phyloP scores from a whole-genome alignment of 2,113 vertebrate genomes.

The Recurvirostra avosetta region DNA sequence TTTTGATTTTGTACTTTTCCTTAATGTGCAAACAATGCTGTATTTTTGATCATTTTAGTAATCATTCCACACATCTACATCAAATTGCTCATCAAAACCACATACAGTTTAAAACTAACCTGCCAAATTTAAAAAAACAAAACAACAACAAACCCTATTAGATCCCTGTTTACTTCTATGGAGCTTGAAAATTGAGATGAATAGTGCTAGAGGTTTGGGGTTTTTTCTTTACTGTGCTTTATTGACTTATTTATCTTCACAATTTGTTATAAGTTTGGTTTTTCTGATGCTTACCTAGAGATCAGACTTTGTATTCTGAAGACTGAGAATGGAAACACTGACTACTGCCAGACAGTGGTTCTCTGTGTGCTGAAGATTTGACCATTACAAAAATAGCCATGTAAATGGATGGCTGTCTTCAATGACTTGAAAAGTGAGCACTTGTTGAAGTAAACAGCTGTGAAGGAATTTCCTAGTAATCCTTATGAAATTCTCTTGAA shows the following conservation, averaged over 20 bases:
- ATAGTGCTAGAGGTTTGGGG: background rate
- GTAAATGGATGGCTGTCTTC: background rate
- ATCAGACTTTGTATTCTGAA: background rate
- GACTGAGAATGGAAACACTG: background rate
- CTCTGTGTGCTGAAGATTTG: background rate
- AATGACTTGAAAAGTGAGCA: background rate
- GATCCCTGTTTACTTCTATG: background rate
- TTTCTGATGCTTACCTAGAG: background rate
- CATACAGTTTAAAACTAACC: background rate
- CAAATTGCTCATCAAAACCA: background rate
- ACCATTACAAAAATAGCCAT: background rate
- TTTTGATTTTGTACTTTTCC: no score
- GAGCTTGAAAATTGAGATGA: background rate
- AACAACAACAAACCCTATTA: background rate
- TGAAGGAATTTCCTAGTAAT: background rate
- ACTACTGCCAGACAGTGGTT: background rate
- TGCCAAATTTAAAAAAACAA: background rate
- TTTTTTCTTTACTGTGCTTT: background rate
- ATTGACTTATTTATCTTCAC: background rate
- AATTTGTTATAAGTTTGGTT: background rate
- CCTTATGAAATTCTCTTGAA: background rate
- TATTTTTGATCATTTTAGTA: no score
- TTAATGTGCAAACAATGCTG: no score
- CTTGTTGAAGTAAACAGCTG: background rate
- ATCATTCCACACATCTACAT: background rate